Conservation (phyloP, 2,797 vertebrate genomes). For the Pteropus rufus region DNA sequence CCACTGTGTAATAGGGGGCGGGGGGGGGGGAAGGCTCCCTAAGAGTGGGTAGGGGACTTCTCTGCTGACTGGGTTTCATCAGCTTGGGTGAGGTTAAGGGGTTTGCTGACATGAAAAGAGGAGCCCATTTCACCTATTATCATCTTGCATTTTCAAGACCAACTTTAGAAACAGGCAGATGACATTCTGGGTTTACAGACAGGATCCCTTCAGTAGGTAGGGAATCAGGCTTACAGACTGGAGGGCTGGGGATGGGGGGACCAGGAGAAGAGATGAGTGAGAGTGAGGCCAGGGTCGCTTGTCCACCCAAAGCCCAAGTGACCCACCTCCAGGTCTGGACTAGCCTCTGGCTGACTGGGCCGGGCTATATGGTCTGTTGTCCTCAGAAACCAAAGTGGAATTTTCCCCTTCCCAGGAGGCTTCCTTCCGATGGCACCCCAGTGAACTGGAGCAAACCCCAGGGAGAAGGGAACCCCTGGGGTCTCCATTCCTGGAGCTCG, state of each 20-base stretch:
- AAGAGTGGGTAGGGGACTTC: not conserved
- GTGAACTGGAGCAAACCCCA: not conserved
- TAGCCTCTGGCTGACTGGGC: not conserved
- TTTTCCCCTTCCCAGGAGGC: not conserved
- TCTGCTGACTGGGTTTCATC: not conserved
- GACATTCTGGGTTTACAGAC: not conserved
- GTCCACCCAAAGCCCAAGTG: rapidly evolving
- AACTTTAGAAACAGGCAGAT: not conserved
- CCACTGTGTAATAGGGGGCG: rapidly evolving
- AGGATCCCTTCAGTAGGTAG: not conserved
- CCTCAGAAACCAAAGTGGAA: not conserved
- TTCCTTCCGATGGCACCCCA: not conserved
- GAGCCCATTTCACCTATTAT: rapidly evolving
- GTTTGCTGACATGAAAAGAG: not conserved
- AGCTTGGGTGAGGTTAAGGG: not conserved
- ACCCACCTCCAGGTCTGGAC: not conserved
- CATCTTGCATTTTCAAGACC: not conserved
- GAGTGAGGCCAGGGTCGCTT: not conserved
- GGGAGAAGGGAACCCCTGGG: not conserved
- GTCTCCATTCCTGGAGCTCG: not conserved
- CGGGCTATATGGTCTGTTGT: not conserved
- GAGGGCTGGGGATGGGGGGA: rapidly evolving
- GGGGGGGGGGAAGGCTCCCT: not conserved
- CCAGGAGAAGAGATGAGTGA: not conserved
- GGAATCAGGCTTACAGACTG: not conserved